Percentiles rank a stretch among this genome's conserved stretches.
phyloP scores from a whole-genome alignment of 2,797 vertebrate species.

The Phrynocephalus forsythii region DNA sequence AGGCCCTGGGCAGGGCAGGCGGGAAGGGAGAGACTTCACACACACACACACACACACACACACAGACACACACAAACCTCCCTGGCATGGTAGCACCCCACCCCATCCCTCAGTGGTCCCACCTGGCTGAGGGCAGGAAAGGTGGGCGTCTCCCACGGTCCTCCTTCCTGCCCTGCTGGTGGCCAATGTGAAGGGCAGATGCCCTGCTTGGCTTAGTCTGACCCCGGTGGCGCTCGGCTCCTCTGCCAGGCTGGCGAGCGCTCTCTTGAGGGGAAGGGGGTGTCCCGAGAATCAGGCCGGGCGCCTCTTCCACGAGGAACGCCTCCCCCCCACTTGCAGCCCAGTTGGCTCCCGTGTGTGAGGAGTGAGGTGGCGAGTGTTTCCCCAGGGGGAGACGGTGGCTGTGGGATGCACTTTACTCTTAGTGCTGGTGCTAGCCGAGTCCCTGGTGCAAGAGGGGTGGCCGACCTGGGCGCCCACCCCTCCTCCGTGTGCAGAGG shows the following conservation, averaged over 20 bases:
- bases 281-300: background rate
- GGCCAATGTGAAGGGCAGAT: constrained; percentile 69
- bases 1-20: constrained; percentile 50
- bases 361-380: background rate
- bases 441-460: background rate
- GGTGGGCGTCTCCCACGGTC: constrained; percentile 18
- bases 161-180: constrained; percentile 60
- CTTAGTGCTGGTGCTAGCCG: background rate
- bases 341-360: background rate
- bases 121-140: background rate
- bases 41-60: constrained; percentile 3
- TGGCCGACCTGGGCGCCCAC: background rate
- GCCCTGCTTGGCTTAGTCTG: constrained; percentile 75
- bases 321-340: background rate
- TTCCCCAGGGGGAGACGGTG: background rate
- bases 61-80: background rate
- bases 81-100: background rate
- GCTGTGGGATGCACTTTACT: constrained; percentile 38
- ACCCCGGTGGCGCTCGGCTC: constrained; percentile 60
- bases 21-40: constrained; percentile 29
- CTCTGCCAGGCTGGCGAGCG: constrained; percentile 30
- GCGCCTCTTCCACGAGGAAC: background rate
- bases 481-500: background rate
- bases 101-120: background rate
- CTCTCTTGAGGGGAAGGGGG: constrained; percentile 31